phyloP scores from a whole-genome alignment of 2,113 vertebrate species.

The Leptocoma aspasia region DNA sequence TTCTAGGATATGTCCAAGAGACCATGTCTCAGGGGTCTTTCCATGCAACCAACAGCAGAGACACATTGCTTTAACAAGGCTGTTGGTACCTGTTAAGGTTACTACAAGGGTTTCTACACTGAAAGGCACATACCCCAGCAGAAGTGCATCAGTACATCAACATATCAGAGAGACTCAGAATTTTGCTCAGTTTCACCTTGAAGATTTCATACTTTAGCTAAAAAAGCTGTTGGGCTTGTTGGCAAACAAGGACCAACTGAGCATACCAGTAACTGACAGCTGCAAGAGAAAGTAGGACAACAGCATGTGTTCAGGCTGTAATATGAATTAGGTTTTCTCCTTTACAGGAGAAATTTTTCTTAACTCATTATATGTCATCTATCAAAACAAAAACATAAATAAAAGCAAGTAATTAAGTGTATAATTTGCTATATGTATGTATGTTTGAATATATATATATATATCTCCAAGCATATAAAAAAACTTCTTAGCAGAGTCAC shows the following conservation, averaged over 20 bases:
- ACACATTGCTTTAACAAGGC: background rate
- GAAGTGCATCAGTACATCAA: too few relatives aligned
- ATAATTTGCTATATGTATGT: background rate
- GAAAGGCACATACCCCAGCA: background rate
- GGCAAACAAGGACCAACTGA: background rate
- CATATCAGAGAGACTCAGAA: background rate
- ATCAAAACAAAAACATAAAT: background rate
- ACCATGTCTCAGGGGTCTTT: background rate
- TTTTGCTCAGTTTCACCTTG: background rate
- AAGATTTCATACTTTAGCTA: background rate
- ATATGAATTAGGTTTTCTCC: background rate
- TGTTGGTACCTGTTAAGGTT: background rate
- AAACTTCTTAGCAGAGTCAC: background rate
- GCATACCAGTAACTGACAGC: background rate
- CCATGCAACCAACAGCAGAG: background rate
- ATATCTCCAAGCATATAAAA: background rate
- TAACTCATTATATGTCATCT: background rate
- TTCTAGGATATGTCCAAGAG: background rate
- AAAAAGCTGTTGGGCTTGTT: background rate
- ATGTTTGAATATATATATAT: rapidly evolving
- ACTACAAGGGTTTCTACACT: background rate
- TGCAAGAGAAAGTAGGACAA: background rate
- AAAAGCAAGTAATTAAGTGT: background rate
- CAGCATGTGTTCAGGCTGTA: background rate
- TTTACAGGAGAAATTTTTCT: background rate